Conservation (phyloP, 2,888 invertebrate genomes). For the Stegophylla sp. region DNA sequence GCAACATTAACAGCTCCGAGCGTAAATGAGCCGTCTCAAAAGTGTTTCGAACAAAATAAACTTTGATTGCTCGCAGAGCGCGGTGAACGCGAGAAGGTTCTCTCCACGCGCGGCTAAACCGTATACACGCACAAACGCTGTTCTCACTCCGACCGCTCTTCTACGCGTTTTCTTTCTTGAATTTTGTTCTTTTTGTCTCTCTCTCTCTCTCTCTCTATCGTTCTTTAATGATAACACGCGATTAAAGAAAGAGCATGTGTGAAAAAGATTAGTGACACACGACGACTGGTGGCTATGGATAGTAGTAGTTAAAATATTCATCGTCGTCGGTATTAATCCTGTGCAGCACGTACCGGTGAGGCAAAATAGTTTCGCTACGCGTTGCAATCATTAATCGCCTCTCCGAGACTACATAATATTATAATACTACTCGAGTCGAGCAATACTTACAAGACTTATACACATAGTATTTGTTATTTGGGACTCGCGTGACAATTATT, state of each 20-base stretch:
- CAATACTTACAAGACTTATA: not conserved
- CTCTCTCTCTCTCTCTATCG: not conserved
- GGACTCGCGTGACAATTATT: not conserved
- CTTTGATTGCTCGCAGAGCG: not conserved
- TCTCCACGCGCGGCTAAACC: not conserved
- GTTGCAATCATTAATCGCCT: conserved; percentile 8
- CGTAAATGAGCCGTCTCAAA: conserved; percentile 15
- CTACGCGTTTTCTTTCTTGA: not conserved
- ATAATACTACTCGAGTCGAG: no score
- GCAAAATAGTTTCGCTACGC: not conserved
- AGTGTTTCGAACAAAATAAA: conserved; percentile 20
- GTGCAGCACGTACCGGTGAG: not conserved
- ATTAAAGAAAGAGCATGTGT: conserved; percentile 5
- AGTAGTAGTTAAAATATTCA: conserved; percentile 2
- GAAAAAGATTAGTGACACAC: conserved; percentile 9
- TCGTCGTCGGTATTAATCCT: not conserved
- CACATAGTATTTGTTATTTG: not conserved
- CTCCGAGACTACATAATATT: no score
- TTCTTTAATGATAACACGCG: no score
- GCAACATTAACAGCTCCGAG: not conserved
- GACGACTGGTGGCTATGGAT: conserved; percentile 32
- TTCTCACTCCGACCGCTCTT: not conserved
- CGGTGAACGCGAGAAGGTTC: not conserved
- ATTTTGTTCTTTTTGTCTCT: not conserved
- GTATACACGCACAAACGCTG: not conserved